Conservation (phyloP, 2,113 vertebrate species). For the Bubo blakistoni region DNA sequence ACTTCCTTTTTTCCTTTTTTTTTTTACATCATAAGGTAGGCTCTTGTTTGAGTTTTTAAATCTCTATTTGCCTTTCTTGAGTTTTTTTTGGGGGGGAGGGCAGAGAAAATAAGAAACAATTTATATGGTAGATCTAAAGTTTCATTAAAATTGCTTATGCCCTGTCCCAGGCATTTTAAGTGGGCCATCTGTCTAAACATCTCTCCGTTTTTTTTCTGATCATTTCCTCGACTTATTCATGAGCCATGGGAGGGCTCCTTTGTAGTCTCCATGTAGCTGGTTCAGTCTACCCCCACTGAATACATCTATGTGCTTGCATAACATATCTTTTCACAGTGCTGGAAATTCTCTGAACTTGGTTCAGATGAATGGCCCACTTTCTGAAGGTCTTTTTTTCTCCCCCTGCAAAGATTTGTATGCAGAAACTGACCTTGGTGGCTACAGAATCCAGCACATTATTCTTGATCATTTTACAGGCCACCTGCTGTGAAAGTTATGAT, state of each 20-base stretch:
- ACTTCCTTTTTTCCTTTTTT: conserved; percentile 20
- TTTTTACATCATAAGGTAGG: conserved; percentile 70
- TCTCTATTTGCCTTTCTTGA: conserved; percentile 82
- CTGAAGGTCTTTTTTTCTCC: conserved; percentile 80
- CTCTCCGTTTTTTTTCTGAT: conserved; percentile 96
- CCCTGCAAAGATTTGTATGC: conserved; percentile 93
- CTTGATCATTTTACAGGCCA: conserved; percentile 94
- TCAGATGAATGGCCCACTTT: conserved; percentile 93
- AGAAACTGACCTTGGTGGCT: conserved; percentile 91
- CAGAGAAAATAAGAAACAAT: conserved; percentile 84
- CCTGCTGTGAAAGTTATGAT: conserved; percentile 92
- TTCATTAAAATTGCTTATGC: conserved; percentile 94
- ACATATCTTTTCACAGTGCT: conserved; percentile 87
- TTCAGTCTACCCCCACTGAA: conserved; percentile 92
- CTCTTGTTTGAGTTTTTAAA: conserved; percentile 81
- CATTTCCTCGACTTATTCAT: conserved; percentile 99
- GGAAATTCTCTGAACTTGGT: conserved; percentile 91
- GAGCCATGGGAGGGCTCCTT: conserved; percentile 98
- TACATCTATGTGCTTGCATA: conserved; percentile 92
- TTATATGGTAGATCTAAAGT: conserved; percentile 94
- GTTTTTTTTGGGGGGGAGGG: conserved; percentile 61
- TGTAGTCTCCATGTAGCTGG: conserved; percentile 93
- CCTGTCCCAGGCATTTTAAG: conserved; percentile 95
- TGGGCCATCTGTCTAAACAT: conserved; percentile 99
- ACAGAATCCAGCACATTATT: conserved; percentile 92